These are phyloP conservation scores for Melanotaenia maccullochi DNA, from an alignment of 2,797 vertebrate species.

Conservation along the genomic window DNA sequence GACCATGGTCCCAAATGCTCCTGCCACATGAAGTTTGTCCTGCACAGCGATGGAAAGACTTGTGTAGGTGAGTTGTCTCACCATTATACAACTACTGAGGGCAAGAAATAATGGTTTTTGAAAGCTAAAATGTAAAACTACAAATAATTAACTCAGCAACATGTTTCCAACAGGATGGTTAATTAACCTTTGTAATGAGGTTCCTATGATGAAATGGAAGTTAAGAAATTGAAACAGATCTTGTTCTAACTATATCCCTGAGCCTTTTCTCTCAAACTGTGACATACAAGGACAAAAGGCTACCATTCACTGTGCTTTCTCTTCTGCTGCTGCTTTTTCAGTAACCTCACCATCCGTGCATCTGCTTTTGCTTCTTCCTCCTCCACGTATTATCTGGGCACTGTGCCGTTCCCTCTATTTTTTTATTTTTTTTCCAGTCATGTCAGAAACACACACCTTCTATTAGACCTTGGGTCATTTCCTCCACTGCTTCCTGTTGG, in stretches of 20 bases:
- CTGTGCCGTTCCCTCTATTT: constrained; percentile 34
- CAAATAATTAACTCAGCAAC: constrained; percentile 32
- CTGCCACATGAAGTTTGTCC: constrained; percentile 96
- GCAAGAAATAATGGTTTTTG: constrained; percentile 43
- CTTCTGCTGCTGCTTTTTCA: constrained; percentile 59
- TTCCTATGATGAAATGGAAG: constrained; percentile 38
- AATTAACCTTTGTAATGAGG: constrained; percentile 51
- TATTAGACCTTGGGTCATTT: constrained; percentile 66
- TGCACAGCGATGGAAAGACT: constrained; percentile 95
- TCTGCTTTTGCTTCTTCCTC: constrained; percentile 62
- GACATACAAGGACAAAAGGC: constrained; percentile 80
- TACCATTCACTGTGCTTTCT: constrained; percentile 61
- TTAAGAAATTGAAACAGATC: constrained; percentile 31
- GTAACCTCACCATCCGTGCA: constrained; percentile 66
- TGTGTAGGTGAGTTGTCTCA: constrained; percentile 93
- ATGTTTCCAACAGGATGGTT: constrained; percentile 42
- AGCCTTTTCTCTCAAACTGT: constrained; percentile 62
- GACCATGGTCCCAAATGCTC: constrained; percentile 95
- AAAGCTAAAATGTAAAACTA: constrained; percentile 40
- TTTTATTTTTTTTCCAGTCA: constrained; percentile 44
- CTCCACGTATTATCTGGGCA: constrained; percentile 36
- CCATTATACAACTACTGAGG: constrained; percentile 32
- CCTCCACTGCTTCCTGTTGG: constrained; percentile 56
- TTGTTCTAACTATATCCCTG: constrained; percentile 32
- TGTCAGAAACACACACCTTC: constrained; percentile 58